Base-by-base conservation (phyloP, 2,888 invertebrate species). In the Hydraecia micacea region DNA sequence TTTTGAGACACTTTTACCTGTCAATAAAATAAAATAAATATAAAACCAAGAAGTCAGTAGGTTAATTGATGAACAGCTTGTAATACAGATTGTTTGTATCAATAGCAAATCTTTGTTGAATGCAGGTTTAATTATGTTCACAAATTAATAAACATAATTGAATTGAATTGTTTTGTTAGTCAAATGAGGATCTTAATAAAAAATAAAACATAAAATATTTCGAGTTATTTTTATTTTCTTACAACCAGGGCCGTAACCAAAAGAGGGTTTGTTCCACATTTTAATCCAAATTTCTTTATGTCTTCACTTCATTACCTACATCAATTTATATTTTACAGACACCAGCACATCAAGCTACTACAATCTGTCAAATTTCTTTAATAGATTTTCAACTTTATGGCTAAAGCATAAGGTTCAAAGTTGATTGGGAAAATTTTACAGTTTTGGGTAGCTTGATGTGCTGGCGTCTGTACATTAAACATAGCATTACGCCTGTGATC, bases 221-320 rank as follows among this genome's bases (percentile, higher is more conserved):
- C 0, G 32, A 73, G 73, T 85, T 77, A 78, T 85, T 87, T 84
- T 84, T 87, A 87, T 85, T 85, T 74, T n/a, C 49, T 79, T 79
- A 76, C 75, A 69, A 84, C 42, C 84, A 72, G 49, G 73, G 28
- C 25, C 69, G 76, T 87, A 72, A 68, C 75, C 79, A 86, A 79
- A 74, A 83, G 75, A 55, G 63, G 83, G 58, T 49, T 60, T 83
- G 1, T 13, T 13, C 21, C 36, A 60, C 11, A 63, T 39, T 74
- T 55, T 1, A 13, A 11, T 36, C 25, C 11, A 25, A 25, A 11
- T 11, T 9, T 25, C 21, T 11, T 21, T 18, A n/a, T 6, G 4
- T 32, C 7, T 32, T 32, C 15, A n/a, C n/a, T 58, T 58, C 25
- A 28, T 28, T 60, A 60, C 60, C 28, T n/a, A 46, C 46, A 46